Percentiles rank a stretch among this genome's conserved stretches.
Evolutionary conservation across 2,888 invertebrate genomes (phyloP).

Genomic region (Polymixis lichenea): DNA sequence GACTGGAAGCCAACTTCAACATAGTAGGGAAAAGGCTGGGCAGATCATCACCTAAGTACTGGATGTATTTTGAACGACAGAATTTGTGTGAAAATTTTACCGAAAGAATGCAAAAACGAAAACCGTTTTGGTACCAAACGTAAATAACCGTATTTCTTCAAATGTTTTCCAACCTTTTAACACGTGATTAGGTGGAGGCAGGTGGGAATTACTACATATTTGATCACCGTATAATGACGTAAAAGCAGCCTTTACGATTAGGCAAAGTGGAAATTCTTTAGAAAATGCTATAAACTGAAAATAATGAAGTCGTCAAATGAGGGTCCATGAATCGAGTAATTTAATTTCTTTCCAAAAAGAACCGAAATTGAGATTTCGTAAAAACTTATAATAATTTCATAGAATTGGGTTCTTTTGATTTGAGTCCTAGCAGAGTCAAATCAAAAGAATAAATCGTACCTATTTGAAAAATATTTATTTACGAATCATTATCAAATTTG

Average conservation of each 20-base stretch:
- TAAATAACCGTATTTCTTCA: constrained; percentile 1
- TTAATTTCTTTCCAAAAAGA: background rate
- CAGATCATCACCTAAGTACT: background rate
- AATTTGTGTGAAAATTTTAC: background rate
- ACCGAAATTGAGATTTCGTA: background rate
- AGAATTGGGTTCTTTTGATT: background rate
- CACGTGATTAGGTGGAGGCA: background rate
- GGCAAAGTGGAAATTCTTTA: background rate
- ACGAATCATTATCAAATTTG: background rate
- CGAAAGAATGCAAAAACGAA: background rate
- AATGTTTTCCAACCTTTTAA: constrained; percentile 20
- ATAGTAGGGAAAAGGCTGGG: too few relatives aligned
- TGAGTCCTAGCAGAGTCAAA: background rate
- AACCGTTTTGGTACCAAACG: background rate
- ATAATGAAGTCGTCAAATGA: background rate
- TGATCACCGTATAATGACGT: background rate
- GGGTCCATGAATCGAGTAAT: background rate
- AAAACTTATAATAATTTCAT: background rate
- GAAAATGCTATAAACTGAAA: background rate
- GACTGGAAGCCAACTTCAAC: too few relatives aligned
- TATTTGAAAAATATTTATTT: background rate
- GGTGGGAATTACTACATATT: background rate
- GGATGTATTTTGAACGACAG: background rate
- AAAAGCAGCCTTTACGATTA: background rate
- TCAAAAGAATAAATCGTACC: background rate